Conservation (phyloP, 2,888 invertebrate genomes). For the Agrypnus murinus region DNA sequence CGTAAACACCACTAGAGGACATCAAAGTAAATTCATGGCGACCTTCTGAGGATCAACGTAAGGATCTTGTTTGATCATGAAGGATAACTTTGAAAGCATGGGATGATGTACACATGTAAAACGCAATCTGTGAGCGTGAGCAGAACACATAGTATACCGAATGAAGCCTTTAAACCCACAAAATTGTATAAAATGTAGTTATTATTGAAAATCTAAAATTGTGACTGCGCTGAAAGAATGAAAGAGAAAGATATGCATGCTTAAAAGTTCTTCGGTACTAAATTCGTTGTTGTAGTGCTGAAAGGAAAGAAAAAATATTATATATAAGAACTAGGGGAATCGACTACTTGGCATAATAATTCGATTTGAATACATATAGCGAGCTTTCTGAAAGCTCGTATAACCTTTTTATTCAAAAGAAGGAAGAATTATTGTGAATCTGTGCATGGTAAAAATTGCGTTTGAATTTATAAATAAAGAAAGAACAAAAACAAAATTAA, state of each 20-base stretch:
- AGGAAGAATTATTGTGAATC: conserved; percentile 19
- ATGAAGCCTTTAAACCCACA: too few relatives aligned
- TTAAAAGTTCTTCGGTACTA: too few relatives aligned
- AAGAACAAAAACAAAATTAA: too few relatives aligned
- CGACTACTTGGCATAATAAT: conserved; percentile 14
- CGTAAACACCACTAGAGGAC: conserved; percentile 16
- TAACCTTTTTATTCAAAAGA: conserved; percentile 1
- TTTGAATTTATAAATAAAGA: background rate
- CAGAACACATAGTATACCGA: too few relatives aligned
- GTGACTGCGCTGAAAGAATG: too few relatives aligned
- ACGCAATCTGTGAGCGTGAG: too few relatives aligned
- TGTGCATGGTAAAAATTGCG: conserved; percentile 1
- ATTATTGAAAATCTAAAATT: too few relatives aligned
- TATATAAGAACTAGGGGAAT: conserved; percentile 9
- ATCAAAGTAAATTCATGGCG: conserved; percentile 31
- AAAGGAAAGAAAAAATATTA: too few relatives aligned
- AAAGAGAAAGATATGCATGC: too few relatives aligned
- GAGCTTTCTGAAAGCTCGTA: conserved; percentile 14
- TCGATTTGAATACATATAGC: conserved; percentile 26
- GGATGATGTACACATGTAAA: too few relatives aligned
- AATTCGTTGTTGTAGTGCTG: too few relatives aligned
- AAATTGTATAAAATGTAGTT: too few relatives aligned
- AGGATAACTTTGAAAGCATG: conserved; percentile 13
- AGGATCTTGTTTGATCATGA: conserved; percentile 22
- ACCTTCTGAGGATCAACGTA: conserved; percentile 18